Percentiles rank a stretch among this genome's conserved stretches.
phyloP scores from a whole-genome alignment of 1,140 invertebrate genomes.

The Drosophila paulistorum region DNA sequence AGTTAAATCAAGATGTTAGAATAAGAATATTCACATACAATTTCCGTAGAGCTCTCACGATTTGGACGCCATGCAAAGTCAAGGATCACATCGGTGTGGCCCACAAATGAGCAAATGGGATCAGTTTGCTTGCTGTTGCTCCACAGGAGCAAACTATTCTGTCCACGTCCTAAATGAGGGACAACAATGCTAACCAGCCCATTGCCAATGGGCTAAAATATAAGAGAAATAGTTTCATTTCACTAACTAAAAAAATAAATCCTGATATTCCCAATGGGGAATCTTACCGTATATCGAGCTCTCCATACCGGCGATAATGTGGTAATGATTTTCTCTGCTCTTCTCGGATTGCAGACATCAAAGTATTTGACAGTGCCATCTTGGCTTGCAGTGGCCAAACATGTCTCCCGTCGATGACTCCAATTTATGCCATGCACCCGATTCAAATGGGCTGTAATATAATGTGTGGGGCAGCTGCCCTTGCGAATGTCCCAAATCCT shows the following conservation, averaged over 20 bases:
- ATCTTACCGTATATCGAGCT: slow-evolving; percentile 92
- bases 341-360: slow-evolving; percentile 92
- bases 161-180: slow-evolving; percentile 89
- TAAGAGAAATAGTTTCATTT: too few relatives aligned
- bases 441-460: slow-evolving; percentile 95
- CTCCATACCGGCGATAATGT: slow-evolving; percentile 96
- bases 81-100: slow-evolving; percentile 96
- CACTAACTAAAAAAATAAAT: too few relatives aligned
- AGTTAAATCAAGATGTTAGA: neutral
- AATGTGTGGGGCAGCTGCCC: slow-evolving; percentile 92
- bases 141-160: slow-evolving; percentile 93
- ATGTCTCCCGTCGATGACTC: slow-evolving; percentile 93
- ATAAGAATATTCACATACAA: slow-evolving; percentile 47
- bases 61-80: slow-evolving; percentile 96
- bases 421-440: slow-evolving; percentile 97
- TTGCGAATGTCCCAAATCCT: slow-evolving; percentile 98
- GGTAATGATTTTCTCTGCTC: slow-evolving; percentile 91
- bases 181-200: slow-evolving; percentile 95
- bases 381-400: slow-evolving; percentile 96
- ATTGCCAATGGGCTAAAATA: slow-evolving; percentile 92
- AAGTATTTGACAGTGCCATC: slow-evolving; percentile 98
- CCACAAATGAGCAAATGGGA: slow-evolving; percentile 94
- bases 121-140: slow-evolving; percentile 88
- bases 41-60: slow-evolving; percentile 68
- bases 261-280: too few relatives aligned